Conservation (phyloP, 2,797 vertebrate species). For the Pteronotus mesoamericanus region DNA sequence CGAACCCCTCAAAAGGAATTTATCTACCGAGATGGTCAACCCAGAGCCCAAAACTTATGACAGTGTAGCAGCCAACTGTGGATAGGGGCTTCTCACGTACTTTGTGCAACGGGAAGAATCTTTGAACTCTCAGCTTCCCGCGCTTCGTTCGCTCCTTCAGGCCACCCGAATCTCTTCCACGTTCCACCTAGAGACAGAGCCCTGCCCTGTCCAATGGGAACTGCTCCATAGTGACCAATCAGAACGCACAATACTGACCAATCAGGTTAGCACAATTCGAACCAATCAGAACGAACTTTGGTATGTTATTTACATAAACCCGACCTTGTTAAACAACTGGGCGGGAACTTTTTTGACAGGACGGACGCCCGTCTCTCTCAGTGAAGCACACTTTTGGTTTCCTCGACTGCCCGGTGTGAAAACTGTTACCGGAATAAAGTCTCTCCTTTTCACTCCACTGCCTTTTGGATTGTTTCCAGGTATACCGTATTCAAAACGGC, state of each 20-base stretch:
- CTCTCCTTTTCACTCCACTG: not conserved
- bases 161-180: not conserved
- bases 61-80: not conserved
- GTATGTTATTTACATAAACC: not conserved
- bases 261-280: not conserved
- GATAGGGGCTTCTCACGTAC: not conserved
- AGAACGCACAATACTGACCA: not conserved
- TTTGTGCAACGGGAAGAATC: accelerated
- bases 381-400: not conserved
- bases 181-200: not conserved
- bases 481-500: not conserved
- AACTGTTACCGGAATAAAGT: not conserved
- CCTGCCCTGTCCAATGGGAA: not conserved
- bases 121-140: not conserved
- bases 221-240: not conserved
- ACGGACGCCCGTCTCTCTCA: accelerated
- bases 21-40: not conserved
- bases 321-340: accelerated
- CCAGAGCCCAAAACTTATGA: not conserved
- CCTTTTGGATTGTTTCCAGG: not conserved
- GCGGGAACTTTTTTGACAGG: not conserved
- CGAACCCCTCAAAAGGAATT: not conserved
- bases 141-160: not conserved
- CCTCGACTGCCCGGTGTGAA: not conserved
- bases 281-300: not conserved